Base-by-base conservation (phyloP, 2,888 invertebrate genomes). In the Sarcophaga rosellei region DNA sequence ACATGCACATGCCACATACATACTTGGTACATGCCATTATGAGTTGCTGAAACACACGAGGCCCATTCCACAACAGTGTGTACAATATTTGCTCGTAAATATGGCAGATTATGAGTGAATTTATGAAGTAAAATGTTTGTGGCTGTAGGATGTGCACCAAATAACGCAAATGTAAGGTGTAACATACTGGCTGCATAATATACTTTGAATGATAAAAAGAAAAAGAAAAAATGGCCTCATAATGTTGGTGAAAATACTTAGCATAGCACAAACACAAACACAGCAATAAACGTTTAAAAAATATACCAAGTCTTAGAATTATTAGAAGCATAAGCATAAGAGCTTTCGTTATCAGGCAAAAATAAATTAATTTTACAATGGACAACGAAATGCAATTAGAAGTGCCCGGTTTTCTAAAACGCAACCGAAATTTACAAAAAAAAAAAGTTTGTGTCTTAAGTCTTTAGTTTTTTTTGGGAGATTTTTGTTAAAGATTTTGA, bases 91-190 rank as follows among this genome's bases (percentile, higher is more conserved):
- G 15, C 15, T n/a, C 15, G 15, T 57, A 45, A 65, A 35, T 21
- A 72, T 79, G 57, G n/a, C 45, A 10, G 53, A 74, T 70, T 84
- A 75, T 79, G 80, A 73, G 66, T 62, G 17, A 68, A 53, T 47
- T 62, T 35, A 45, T 65, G n/a, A 2, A 68, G 45, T 45, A 53
- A 53, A 45, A 66, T 75, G 78, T 65, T 70, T 61, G 15, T 65
- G 20, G 81, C 78, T 78, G 85, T 85, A 82, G 85, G 78, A 85
- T 85, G 85, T 69, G 57, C 66, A 57, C 53, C 53, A 17, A 53
- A 53, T 53, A 53, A 53, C 17, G 53, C 12, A 53, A 20, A 47
- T 69, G 86, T 84, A 86, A 86, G 86, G 86, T 86, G 86, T 80
- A 81, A 81, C 59, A 86, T 84, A 53, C 12, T 81, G 69, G 69